Evolutionary conservation across 2,888 invertebrate genomes (phyloP).

Genomic region (Nebria salina): DNA sequence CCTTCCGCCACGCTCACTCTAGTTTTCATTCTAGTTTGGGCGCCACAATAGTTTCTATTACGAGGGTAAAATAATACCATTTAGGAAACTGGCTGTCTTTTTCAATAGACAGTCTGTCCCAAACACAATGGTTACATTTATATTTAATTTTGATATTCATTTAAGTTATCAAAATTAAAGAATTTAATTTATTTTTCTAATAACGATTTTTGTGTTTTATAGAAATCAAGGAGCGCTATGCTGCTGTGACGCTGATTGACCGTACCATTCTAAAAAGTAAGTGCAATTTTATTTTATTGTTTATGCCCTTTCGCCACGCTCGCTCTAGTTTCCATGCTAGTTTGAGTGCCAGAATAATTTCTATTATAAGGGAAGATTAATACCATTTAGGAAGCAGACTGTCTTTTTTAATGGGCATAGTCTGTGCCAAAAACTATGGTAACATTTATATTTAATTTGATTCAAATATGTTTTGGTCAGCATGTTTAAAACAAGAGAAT

Average conservation of each 20-base stretch:
- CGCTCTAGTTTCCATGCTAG: slow-evolving; percentile 21
- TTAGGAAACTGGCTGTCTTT: slow-evolving; percentile 33
- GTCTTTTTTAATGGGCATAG: slow-evolving; percentile 25
- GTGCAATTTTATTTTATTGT: not conserved
- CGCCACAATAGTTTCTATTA: slow-evolving; percentile 25
- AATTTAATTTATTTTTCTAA: not conserved
- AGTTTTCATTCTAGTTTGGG: slow-evolving; percentile 19
- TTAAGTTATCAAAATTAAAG: too few relatives aligned
- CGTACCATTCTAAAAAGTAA: too few relatives aligned
- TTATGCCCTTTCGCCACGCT: slow-evolving; percentile 26
- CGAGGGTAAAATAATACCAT: slow-evolving; percentile 26
- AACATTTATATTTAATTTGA: not conserved
- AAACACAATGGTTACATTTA: slow-evolving; percentile 29
- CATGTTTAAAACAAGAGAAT: too few relatives aligned
- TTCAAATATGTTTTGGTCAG: too few relatives aligned
- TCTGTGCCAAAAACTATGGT: slow-evolving; percentile 36
- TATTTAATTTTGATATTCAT: not conserved
- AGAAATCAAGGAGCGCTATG: not conserved
- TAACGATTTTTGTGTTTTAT: too few relatives aligned
- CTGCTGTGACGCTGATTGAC: not conserved
- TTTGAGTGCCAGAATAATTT: slow-evolving; percentile 32
- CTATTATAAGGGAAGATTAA: slow-evolving; percentile 24
- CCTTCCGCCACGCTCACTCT: slow-evolving; percentile 34
- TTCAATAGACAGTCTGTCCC: slow-evolving; percentile 32
- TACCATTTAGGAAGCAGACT: slow-evolving; percentile 37